Percentiles rank a stretch among this genome's conserved stretches.
phyloP scores from a whole-genome alignment of 2,797 vertebrate genomes.

The Eleutherodactylus coqui region DNA sequence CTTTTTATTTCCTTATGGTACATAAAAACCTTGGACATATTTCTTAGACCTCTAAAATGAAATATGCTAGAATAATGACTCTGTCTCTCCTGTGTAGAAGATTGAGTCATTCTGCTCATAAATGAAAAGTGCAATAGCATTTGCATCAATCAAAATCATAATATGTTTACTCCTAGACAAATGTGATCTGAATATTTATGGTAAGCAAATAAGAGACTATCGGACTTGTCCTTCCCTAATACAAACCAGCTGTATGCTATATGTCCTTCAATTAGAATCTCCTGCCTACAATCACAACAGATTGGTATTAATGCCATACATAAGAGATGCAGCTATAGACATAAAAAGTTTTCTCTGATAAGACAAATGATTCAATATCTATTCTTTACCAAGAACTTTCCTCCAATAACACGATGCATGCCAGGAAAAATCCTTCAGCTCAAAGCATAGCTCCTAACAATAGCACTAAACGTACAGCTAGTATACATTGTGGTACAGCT shows the following conservation, averaged over 20 bases:
- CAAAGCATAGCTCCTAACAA: no score
- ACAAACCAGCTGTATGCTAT: background rate
- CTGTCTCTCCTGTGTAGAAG: conserved; percentile 32
- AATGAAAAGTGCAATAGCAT: conserved; percentile 40
- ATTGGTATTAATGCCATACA: background rate
- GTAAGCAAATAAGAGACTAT: no score
- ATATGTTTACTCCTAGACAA: conserved; percentile 9
- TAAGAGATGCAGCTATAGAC: background rate
- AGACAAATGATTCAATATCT: background rate
- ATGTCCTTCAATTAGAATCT: background rate
- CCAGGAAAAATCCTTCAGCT: no score
- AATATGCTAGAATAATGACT: conserved; percentile 53
- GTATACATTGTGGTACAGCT: no score
- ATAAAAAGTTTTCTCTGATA: background rate
- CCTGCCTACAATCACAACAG: background rate
- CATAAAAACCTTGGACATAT: conserved; percentile 57
- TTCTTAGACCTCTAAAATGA: conserved; percentile 51
- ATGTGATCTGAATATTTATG: conserved; percentile 11
- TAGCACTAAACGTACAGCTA: no score
- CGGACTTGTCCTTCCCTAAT: background rate
- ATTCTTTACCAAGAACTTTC: background rate
- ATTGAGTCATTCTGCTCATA: conserved; percentile 33
- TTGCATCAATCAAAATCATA: conserved; percentile 47
- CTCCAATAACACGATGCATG: background rate
- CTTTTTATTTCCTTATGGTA: conserved; percentile 63